Base-by-base conservation (phyloP, 2,888 invertebrate species). In the Venusia cambrica region DNA sequence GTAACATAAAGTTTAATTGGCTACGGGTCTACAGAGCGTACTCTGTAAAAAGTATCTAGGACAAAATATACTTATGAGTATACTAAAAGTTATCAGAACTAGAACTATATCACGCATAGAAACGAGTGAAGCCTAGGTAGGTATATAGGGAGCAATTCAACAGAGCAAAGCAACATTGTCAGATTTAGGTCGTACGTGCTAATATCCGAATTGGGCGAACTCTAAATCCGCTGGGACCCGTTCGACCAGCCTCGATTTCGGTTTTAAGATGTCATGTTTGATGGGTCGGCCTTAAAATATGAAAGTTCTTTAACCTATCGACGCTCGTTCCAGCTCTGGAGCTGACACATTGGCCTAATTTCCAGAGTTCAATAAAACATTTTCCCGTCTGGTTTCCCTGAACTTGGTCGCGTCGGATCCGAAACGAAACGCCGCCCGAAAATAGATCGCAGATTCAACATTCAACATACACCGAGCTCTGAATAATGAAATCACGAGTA, bases 321-420 rank as follows among this genome's bases (percentile, higher is more conserved):
- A 25, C 28, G 28, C n/a, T 47, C 20, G 35, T 54, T 44, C 37
- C 46, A 46, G 48, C 37, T 54, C 38, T 36, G 34, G 43, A 34
- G 38, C 51, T 62, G 72, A 58, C 76, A 72, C 60, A 65, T 62
- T 75, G 74, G 61, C 75, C 72, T 58, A 73, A 63, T 72, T 74
- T 62, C 52, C 52, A 38, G 57, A 62, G 73, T 72, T 72, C 67
- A 67, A 73, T 74, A 76, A 70, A 73, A 71, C 69, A 71, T 73
- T 71, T 69, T 67, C 70, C 57, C 60, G 63, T 66, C 71, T 67
- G 61, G 61, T 76, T 80, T 80, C 79, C 81, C 68, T 81, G 83
- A 83, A 83, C 81, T 81, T 83, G 81, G 68, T 54, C 73, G 67
- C 61, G 57, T 55, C 51, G 61, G 62, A 58, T 50, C 54, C 50